Evolutionary conservation across 2,888 invertebrate species (phyloP), one percentile per base, ranked within the genome.

Genomic region (Plagodis dolabraria): DNA sequence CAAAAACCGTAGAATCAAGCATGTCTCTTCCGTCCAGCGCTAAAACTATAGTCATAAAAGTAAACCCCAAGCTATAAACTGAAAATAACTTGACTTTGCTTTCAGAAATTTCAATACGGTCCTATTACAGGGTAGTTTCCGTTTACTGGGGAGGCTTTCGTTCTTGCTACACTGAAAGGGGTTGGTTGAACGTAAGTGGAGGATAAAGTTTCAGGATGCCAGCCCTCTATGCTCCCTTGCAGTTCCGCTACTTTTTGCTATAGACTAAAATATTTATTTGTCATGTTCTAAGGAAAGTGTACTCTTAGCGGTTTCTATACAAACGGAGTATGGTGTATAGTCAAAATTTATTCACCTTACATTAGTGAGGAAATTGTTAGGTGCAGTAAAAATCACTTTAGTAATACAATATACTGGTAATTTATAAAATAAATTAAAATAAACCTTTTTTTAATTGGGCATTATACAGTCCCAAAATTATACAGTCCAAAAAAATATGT

Each of bases 101-200:
- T 12, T 47, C 5, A 48, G 48, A 43, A 50, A 42, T 50, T 33
- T 33, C 47, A 47, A 47, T 40, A 49, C 40, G n/a, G n/a, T 10
- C 42, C 33, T 11, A 34, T 11, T 34, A 38, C 22, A 12, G 34
- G 11, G 12, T 36, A 6, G 33, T 44, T 10, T 35, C 35, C 22
- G 34, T 50, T 50, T 43, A 43, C 11, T 47, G 33, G 5, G n/a
- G n/a, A 36, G 57, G 56, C 63, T 63, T 65, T 60, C 55, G 60
- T 58, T 47, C 54, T 53, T 58, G 55, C 58, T 56, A 65, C 58
- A 57, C 53, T 63, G 56, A 65, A 65, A 56, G 55, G 60, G 53
- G 38, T 55, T 48, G 44, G 57, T 22, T 22, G 22, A 59, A 59
- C 60, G 60, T 60, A 65, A 65, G 65, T 60, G 57, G 62, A 48